A percentile compares a stretch with the other conserved stretches of the same genome.
These are phyloP conservation scores for Sander vitreus DNA, from an alignment of 2,113 vertebrate species.

Conservation along the genomic window DNA sequence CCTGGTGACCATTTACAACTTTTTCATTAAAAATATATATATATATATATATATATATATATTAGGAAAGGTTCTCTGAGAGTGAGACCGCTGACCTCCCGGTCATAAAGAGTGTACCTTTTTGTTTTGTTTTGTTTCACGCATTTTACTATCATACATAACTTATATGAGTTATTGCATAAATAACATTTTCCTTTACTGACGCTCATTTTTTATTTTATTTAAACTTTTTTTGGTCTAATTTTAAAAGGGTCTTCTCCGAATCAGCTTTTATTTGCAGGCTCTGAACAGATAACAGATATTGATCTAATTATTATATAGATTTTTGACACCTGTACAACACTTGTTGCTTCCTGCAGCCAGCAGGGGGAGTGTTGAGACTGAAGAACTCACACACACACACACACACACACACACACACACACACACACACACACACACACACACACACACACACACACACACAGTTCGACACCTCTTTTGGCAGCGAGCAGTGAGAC, in stretches of 20 bases:
- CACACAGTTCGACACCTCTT: slow-evolving; percentile 9
- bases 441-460: slow-evolving; percentile 1
- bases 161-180: too few species aligned
- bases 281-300: not conserved
- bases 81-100: too few species aligned
- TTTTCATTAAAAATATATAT: too few species aligned
- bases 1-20: too few species aligned
- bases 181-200: too few species aligned
- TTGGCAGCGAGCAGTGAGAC: slow-evolving; percentile 41
- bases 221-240: too few species aligned
- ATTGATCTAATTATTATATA: not conserved
- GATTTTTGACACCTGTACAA: not conserved
- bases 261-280: not conserved
- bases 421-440: not conserved
- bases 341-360: slow-evolving; percentile 31
- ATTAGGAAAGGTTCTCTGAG: too few species aligned
- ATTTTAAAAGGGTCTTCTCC: not conserved
- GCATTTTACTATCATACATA: too few species aligned
- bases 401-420: not conserved
- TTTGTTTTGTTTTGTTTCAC: too few species aligned
- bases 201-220: too few species aligned
- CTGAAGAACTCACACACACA: slow-evolving; percentile 31
- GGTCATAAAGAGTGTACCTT: too few species aligned
- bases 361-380: slow-evolving; percentile 75
- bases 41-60: too few species aligned